A percentile compares a stretch with the other conserved stretches of the same genome.
Evolutionary conservation across 2,113 vertebrate genomes (phyloP).

Genomic region (Cyanistes caeruleus): DNA sequence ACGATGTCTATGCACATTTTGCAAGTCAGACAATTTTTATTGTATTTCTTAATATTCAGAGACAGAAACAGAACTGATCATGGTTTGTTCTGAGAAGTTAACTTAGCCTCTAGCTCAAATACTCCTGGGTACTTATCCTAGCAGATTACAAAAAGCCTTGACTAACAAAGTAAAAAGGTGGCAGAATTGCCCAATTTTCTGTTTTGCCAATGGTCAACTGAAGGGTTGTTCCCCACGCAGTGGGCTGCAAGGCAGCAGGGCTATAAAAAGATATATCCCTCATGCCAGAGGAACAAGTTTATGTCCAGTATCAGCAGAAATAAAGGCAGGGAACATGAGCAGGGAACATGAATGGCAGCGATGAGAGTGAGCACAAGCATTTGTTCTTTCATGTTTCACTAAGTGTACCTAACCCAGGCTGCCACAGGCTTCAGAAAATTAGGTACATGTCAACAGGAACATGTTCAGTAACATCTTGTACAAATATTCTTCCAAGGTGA

Average conservation of each 20-base stretch:
- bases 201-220: not conserved
- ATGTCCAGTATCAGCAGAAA: not conserved
- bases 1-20: not conserved
- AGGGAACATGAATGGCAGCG: rapidly evolving
- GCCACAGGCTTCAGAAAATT: not conserved
- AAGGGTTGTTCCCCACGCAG: not conserved
- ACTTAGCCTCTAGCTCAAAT: not conserved
- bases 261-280: not conserved
- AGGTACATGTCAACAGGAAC: not conserved
- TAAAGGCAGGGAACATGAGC: not conserved
- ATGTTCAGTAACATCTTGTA: not conserved
- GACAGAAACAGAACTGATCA: not conserved
- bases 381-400: not conserved
- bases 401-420: not conserved
- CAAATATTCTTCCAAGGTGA: not conserved
- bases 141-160: not conserved
- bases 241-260: not conserved
- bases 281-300: not conserved
- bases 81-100: not conserved
- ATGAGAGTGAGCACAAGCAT: not conserved
- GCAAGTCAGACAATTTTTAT: not conserved
- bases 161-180: not conserved
- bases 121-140: not conserved
- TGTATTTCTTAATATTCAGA: not conserved
- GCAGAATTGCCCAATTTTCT: not conserved